These are phyloP conservation scores for Cantharis lateralis DNA, from an alignment of 2,888 invertebrate genomes.

Conservation along the genomic window DNA sequence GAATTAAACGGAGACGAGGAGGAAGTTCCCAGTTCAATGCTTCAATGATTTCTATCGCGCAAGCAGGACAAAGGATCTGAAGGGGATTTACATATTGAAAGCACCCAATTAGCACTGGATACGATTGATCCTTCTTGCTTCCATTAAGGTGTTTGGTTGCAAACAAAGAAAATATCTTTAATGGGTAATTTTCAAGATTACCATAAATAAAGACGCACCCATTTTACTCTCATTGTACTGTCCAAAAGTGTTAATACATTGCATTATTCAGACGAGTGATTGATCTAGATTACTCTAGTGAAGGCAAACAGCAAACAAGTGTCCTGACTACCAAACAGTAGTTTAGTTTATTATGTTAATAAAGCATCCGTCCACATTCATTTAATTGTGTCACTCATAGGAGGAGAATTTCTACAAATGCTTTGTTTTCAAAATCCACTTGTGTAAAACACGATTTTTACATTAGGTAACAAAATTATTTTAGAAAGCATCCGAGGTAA, in stretches of 20 bases:
- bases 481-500: not conserved
- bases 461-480: not conserved
- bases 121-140: not conserved
- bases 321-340: constrained; percentile 18
- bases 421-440: not conserved
- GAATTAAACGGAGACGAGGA: not conserved
- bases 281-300: constrained; percentile 26
- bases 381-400: not conserved
- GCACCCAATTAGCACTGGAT: not conserved
- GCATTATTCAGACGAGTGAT: constrained; percentile 15
- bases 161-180: not conserved
- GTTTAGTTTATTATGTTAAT: constrained; percentile 21
- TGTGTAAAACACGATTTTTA: not conserved
- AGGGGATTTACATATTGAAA: not conserved
- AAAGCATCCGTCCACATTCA: constrained; percentile 12
- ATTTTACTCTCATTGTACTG: constrained; percentile 8
- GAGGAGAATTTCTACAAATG: not conserved
- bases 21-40: not conserved
- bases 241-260: constrained; percentile 19
- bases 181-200: not conserved
- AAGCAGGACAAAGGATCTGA: not conserved
- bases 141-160: no score
- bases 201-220: constrained; percentile 19
- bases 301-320: constrained; percentile 19
- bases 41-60: not conserved